These are phyloP conservation scores for Cantharis lateralis DNA, from an alignment of 2,888 invertebrate species.

Conservation along the genomic window DNA sequence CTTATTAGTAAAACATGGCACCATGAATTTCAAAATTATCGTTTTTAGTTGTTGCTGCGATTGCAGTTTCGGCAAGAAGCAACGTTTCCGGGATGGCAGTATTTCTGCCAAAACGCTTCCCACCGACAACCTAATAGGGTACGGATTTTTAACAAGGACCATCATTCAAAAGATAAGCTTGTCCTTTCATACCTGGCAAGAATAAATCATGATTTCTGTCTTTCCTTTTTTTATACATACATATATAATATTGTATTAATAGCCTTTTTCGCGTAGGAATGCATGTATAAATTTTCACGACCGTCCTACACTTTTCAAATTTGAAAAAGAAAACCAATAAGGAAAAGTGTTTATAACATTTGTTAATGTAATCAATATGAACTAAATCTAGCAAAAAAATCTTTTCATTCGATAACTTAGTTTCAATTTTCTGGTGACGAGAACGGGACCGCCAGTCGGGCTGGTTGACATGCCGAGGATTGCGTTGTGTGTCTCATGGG, in stretches of 20 bases:
- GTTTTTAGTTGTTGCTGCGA: conserved; percentile 34
- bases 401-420: conserved; percentile 31
- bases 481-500: conserved; percentile 45
- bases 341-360: not conserved
- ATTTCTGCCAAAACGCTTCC: conserved; percentile 36
- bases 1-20: not conserved
- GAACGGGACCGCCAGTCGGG: conserved; percentile 35
- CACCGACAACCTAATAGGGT: conserved; percentile 48
- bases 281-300: not conserved
- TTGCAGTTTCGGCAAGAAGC: conserved; percentile 27
- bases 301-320: not conserved
- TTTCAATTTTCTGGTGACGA: conserved; percentile 41
- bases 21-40: conserved; percentile 23
- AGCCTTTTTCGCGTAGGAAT: not conserved
- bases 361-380: not conserved
- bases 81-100: conserved; percentile 30
- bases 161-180: conserved; percentile 53
- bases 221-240: conserved; percentile 18
- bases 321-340: not conserved
- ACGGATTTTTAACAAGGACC: conserved; percentile 52
- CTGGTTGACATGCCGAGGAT: conserved; percentile 50
- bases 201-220: conserved; percentile 49
- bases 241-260: not conserved
- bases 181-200: conserved; percentile 48
- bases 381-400: conserved; percentile 8